Evolutionary conservation across 2,113 vertebrate species (phyloP).

Genomic region (Eclectus roratus): DNA sequence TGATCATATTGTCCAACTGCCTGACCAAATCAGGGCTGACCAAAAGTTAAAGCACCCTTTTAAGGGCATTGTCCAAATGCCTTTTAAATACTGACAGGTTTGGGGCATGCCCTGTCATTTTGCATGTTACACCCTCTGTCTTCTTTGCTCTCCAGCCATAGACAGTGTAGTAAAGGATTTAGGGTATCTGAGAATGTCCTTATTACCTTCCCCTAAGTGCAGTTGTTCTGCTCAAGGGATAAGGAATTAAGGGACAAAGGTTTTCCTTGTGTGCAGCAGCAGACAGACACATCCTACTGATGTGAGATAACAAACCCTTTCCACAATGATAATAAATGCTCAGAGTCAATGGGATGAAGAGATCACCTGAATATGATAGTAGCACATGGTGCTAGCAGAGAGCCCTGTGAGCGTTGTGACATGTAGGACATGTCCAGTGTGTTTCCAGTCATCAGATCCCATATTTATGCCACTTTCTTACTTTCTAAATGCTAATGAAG

Average conservation of each 20-base stretch:
- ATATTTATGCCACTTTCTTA: background rate
- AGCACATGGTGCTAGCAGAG: background rate
- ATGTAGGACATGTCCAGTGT: background rate
- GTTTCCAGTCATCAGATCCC: background rate
- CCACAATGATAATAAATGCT: background rate
- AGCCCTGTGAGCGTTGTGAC: background rate
- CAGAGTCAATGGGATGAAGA: background rate
- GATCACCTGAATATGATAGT: background rate
- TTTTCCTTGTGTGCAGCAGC: background rate
- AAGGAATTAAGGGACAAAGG: slow-evolving; percentile 27
- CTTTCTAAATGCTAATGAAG: background rate
- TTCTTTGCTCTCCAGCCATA: background rate
- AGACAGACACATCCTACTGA: background rate
- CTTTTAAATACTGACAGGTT: background rate
- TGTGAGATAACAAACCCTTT: background rate
- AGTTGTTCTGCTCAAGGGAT: background rate
- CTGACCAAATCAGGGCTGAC: background rate
- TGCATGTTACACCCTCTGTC: background rate
- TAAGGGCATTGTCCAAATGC: background rate
- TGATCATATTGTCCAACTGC: background rate
- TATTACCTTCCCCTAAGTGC: background rate
- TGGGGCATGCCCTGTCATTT: background rate
- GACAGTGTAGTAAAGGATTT: background rate
- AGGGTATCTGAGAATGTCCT: background rate
- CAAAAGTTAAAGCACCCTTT: background rate